Percentiles rank a stretch among this genome's conserved stretches.
Evolutionary conservation across 2,797 vertebrate species (phyloP).

Genomic region (Bradypodion pumilum): DNA sequence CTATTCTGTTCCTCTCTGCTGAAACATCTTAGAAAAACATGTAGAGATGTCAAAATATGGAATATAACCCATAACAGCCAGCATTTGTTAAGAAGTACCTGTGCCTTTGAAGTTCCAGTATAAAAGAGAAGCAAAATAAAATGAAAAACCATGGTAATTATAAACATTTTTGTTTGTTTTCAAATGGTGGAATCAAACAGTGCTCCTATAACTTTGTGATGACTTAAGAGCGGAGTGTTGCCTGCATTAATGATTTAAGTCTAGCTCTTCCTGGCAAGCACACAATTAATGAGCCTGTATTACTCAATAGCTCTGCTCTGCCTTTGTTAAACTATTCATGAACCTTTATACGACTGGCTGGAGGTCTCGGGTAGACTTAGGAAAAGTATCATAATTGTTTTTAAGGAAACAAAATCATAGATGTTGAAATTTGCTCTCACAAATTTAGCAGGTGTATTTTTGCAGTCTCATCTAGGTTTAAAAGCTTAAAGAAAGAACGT

Average conservation of each 20-base stretch:
- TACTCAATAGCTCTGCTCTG: constrained; percentile 88
- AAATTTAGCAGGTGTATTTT: constrained; percentile 49
- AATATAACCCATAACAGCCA: constrained; percentile 32
- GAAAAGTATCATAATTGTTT: constrained; percentile 40
- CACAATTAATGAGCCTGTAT: constrained; percentile 93
- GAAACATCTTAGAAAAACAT: constrained; percentile 18
- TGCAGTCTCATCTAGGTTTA: constrained; percentile 40
- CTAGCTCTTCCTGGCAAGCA: constrained; percentile 84
- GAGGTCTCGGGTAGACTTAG: constrained; percentile 55
- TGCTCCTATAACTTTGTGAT: constrained; percentile 66
- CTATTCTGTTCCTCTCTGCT: constrained; percentile 22
- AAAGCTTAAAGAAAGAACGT: constrained; percentile 42
- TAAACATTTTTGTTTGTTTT: constrained; percentile 64
- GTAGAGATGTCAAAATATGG: constrained; percentile 2
- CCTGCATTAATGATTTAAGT: constrained; percentile 94
- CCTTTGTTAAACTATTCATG: constrained; percentile 86
- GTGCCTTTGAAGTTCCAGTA: constrained; percentile 74
- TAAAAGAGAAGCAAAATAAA: constrained; percentile 74
- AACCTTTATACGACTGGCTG: constrained; percentile 77
- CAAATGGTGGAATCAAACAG: constrained; percentile 71
- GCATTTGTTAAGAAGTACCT: constrained; percentile 81
- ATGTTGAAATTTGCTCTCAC: constrained; percentile 60
- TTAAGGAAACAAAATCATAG: constrained; percentile 61
- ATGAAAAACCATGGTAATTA: constrained; percentile 71
- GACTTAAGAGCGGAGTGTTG: constrained; percentile 80